Percentiles rank a stretch among this genome's conserved stretches.
Evolutionary conservation across 1,140 invertebrate species (phyloP).

Genomic region (Chironomus tepperi): DNA sequence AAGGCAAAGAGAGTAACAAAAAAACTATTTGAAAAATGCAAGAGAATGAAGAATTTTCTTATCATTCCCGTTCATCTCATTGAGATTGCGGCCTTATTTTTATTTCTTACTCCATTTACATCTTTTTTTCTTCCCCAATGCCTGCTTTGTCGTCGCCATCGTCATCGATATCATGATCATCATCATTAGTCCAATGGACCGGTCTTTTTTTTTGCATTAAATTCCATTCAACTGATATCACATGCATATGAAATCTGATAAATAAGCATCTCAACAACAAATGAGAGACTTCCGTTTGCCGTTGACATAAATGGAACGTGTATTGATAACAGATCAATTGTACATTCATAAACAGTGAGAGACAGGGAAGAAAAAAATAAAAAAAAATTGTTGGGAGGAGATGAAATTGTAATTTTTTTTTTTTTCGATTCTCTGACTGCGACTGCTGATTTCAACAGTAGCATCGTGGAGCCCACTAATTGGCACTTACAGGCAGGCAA

Average conservation of each 20-base stretch:
- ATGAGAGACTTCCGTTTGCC: slow-evolving; percentile 6
- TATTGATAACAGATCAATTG: slow-evolving; percentile 9
- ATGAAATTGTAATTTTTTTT: too few relatives aligned
- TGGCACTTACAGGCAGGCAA: slow-evolving; percentile 1
- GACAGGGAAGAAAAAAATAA: not conserved
- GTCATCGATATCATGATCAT: not conserved
- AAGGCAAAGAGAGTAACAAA: not conserved
- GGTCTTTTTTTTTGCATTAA: not conserved
- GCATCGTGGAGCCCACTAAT: not conserved
- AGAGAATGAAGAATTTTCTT: slow-evolving; percentile 11
- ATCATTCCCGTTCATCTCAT: not conserved
- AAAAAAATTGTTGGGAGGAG: not conserved
- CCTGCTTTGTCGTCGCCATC: not conserved
- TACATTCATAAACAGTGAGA: not conserved
- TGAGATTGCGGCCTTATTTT: slow-evolving; percentile 2
- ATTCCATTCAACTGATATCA: not conserved
- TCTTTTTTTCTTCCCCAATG: not conserved
- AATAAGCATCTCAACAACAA: not conserved
- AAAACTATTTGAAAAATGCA: slow-evolving; percentile 8
- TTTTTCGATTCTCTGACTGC: not conserved
- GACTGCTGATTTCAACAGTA: not conserved
- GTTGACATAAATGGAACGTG: slow-evolving; percentile 12
- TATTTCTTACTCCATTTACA: not conserved
- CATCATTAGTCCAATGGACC: not conserved
- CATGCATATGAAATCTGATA: not conserved